A percentile compares a stretch with the other conserved stretches of the same genome.
Conservation (phyloP, 2,888 invertebrate species). For the Acleris laterana region DNA sequence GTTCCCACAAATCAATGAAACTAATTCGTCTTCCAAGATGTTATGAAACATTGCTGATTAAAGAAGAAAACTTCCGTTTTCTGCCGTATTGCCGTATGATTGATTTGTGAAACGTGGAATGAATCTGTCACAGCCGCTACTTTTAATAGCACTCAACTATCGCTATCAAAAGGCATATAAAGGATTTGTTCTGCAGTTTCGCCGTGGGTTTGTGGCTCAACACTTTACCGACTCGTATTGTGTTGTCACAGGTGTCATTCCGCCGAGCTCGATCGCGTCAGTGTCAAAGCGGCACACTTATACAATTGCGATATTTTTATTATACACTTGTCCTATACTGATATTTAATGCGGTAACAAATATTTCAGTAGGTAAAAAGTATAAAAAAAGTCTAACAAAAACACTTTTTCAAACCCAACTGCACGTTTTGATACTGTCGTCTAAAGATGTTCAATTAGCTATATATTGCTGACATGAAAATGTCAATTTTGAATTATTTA, state of each 20-base stretch:
- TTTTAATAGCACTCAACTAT: background rate
- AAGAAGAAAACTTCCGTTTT: conserved; percentile 1
- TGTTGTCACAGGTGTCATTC: conserved; percentile 7
- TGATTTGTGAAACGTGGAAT: conserved; percentile 9
- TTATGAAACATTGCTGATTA: background rate
- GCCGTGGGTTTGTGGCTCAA: background rate
- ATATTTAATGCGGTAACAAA: too few species aligned
- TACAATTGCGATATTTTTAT: too few species aligned
- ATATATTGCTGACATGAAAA: too few species aligned
- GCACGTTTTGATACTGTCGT: too few species aligned
- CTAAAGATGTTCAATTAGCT: too few species aligned
- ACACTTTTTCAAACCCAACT: too few species aligned
- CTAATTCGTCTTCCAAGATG: background rate
- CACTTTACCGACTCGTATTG: background rate
- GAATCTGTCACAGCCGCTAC: conserved; percentile 25
- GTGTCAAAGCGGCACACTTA: too few species aligned
- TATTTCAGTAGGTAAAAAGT: too few species aligned
- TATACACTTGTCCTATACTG: too few species aligned
- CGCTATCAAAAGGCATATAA: conserved; percentile 1
- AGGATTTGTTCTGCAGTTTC: background rate
- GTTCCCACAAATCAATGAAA: conserved; percentile 4
- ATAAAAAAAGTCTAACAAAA: too few species aligned
- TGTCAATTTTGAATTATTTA: too few species aligned
- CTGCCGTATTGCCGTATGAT: conserved; percentile 1
- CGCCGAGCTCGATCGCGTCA: background rate